Percentiles rank a stretch among this genome's conserved stretches.
Evolutionary conservation across 2,113 vertebrate species (phyloP).

Genomic region (Actinemys pallida): DNA sequence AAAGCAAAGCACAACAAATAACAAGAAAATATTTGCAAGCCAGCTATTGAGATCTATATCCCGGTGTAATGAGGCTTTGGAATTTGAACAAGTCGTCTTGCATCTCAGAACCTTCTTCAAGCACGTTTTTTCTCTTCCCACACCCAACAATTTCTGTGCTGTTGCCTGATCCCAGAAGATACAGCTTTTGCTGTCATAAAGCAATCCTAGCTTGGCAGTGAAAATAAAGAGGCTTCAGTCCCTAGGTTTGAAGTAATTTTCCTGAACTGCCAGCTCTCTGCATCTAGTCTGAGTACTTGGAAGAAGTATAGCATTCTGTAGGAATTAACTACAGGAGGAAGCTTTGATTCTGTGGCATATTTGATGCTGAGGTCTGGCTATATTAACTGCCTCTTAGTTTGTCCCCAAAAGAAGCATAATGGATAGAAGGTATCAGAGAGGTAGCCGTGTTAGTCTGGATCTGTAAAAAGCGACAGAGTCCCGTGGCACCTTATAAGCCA

Average conservation of each 20-base stretch:
- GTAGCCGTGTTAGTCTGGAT: too few species aligned
- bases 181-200: background rate
- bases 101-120: background rate
- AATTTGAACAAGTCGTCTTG: background rate
- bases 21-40: background rate
- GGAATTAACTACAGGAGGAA: background rate
- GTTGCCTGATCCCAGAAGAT: background rate
- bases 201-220: background rate
- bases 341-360: background rate
- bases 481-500: too few species aligned
- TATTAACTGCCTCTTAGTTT: background rate
- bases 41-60: background rate
- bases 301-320: background rate
- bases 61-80: background rate
- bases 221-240: background rate
- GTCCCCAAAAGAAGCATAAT: background rate
- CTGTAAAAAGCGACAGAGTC: too few species aligned
- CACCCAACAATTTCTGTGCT: background rate
- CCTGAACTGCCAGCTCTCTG: background rate
- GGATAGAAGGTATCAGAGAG: background rate
- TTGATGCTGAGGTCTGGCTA: background rate
- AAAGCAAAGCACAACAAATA: background rate
- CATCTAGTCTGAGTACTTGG: background rate
- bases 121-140: background rate
- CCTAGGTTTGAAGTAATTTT: background rate